Percentiles rank a stretch among this genome's conserved stretches.
phyloP scores from a whole-genome alignment of 2,797 vertebrate genomes.

The Ciconia nigra region DNA sequence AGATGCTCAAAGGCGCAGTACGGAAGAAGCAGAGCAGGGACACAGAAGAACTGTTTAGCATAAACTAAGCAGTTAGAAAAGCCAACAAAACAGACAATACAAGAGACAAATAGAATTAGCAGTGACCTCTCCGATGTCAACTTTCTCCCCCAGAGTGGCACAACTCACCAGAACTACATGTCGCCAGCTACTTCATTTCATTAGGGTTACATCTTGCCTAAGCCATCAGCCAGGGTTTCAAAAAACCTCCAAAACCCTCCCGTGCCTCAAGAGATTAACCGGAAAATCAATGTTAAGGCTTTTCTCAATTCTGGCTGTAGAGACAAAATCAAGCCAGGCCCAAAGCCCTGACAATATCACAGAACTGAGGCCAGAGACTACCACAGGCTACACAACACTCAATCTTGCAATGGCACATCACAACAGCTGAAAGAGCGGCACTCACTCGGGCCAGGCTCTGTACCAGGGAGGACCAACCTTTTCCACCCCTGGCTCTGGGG shows the following conservation, averaged over 20 bases:
- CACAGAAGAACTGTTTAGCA: background rate
- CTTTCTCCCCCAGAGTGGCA: background rate
- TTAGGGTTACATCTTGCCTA: background rate
- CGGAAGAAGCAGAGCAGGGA: background rate
- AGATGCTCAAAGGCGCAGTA: background rate
- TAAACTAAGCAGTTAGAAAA: background rate
- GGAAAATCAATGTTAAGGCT: background rate
- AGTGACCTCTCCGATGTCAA: background rate
- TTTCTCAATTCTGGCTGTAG: background rate
- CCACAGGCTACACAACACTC: background rate
- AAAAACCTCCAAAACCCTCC: background rate
- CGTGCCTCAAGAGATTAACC: background rate
- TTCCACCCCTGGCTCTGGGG: background rate
- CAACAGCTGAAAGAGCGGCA: too few species aligned
- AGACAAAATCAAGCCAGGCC: background rate
- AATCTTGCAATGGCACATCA: background rate
- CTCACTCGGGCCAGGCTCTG: background rate
- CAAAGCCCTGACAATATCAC: fast-evolving
- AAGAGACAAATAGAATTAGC: background rate
- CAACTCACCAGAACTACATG: background rate
- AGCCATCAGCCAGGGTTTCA: background rate
- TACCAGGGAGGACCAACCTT: background rate
- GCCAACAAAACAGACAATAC: background rate
- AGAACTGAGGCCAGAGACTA: background rate
- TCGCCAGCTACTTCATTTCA: background rate